These are phyloP conservation scores for Emys orbicularis DNA, from an alignment of 2,797 vertebrate species.

Conservation along the genomic window DNA sequence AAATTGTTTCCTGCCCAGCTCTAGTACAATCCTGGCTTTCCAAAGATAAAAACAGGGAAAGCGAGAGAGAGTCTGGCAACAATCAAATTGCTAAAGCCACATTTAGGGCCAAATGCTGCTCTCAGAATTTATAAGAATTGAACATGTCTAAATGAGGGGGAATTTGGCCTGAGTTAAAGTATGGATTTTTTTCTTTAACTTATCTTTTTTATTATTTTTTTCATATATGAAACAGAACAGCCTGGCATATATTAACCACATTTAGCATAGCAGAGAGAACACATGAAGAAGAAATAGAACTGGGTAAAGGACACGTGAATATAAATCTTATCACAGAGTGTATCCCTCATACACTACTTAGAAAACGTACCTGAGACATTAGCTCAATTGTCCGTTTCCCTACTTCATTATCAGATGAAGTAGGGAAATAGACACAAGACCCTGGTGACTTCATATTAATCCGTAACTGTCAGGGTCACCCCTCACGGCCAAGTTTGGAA, in stretches of 20 bases:
- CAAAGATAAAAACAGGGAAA: rapidly evolving
- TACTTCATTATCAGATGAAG: background rate
- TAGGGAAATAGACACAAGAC: background rate
- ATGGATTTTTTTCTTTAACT: slow-evolving; percentile 5
- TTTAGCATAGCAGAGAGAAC: background rate
- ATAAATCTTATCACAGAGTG: background rate
- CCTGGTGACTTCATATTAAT: background rate
- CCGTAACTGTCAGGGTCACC: background rate
- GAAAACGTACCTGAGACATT: background rate
- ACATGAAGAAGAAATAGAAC: background rate
- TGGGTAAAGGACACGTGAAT: background rate
- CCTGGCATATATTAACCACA: background rate
- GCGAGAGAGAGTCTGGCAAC: background rate
- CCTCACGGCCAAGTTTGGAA: background rate
- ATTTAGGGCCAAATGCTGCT: slow-evolving; percentile 44
- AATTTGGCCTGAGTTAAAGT: slow-evolving; percentile 16
- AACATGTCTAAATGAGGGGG: slow-evolving; percentile 17
- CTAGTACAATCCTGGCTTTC: background rate
- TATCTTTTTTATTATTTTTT: background rate
- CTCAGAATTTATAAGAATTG: slow-evolving; percentile 52
- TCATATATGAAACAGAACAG: background rate
- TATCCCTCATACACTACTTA: background rate
- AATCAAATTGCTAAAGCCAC: slow-evolving; percentile 40
- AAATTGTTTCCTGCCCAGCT: background rate
- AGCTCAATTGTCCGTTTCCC: background rate